phyloP scores from a whole-genome alignment of 2,113 vertebrate species.

The Ptilorrhoa leucosticta region DNA sequence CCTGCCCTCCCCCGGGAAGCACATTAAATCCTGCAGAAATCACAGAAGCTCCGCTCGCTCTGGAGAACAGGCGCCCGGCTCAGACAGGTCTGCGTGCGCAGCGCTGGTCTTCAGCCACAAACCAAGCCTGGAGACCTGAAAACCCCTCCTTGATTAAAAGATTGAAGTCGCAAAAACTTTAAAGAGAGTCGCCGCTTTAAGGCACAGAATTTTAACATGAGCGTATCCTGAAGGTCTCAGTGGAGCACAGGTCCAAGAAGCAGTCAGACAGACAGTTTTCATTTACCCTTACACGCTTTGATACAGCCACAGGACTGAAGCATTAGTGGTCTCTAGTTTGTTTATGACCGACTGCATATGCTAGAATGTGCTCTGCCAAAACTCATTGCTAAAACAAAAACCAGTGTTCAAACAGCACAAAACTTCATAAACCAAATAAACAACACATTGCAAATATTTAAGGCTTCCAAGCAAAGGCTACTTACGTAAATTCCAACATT shows the following conservation, averaged over 20 bases:
- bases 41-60: background rate
- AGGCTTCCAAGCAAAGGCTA: background rate
- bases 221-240: background rate
- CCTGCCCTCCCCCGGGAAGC: background rate
- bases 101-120: background rate
- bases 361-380: background rate
- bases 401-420: background rate
- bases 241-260: background rate
- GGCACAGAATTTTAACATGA: background rate
- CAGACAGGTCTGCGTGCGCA: no score
- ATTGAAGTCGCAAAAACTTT: background rate
- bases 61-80: accelerated
- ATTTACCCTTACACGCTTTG: background rate
- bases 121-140: background rate
- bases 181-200: background rate
- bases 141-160: background rate
- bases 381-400: constrained; percentile 18
- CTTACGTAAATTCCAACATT: background rate
- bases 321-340: background rate
- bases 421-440: constrained; percentile 39
- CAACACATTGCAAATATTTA: background rate
- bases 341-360: background rate
- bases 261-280: background rate
- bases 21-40: background rate
- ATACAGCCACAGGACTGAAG: background rate